These are phyloP conservation scores for Cyclargus thomasi DNA, from an alignment of 1,140 invertebrate species.

Conservation along the genomic window DNA sequence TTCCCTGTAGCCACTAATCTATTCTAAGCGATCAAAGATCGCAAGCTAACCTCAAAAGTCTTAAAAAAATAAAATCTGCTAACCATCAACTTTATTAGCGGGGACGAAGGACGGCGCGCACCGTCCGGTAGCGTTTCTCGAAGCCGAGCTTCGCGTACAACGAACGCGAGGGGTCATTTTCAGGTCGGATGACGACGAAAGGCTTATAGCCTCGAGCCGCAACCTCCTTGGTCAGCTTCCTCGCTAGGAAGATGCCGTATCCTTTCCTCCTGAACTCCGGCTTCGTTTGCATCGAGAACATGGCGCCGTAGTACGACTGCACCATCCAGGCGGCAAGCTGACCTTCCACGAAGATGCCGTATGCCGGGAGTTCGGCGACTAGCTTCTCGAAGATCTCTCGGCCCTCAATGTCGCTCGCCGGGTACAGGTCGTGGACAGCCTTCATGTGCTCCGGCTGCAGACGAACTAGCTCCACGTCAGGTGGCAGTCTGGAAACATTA, in stretches of 20 bases:
- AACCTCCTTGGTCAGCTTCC: slow-evolving; percentile 80
- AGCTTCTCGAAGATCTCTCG: slow-evolving; percentile 87
- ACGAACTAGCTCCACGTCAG: slow-evolving; percentile 81
- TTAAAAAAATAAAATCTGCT: slow-evolving; percentile 76
- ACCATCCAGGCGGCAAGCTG: slow-evolving; percentile 89
- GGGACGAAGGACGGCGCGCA: slow-evolving; percentile 84
- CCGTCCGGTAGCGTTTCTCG: slow-evolving; percentile 84
- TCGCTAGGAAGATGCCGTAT: slow-evolving; percentile 81
- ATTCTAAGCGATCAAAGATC: slow-evolving; percentile 70
- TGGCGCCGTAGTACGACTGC: slow-evolving; percentile 90
- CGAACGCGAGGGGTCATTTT: slow-evolving; percentile 87
- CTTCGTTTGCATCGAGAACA: slow-evolving; percentile 93
- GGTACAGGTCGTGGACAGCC: slow-evolving; percentile 88
- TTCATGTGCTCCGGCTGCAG: slow-evolving; percentile 84
- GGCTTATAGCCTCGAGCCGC: slow-evolving; percentile 85
- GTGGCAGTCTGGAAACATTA: slow-evolving; percentile 68
- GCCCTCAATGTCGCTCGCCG: slow-evolving; percentile 89
- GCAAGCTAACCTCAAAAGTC: slow-evolving; percentile 74
- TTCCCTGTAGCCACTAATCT: slow-evolving; percentile 62
- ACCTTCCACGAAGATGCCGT: slow-evolving; percentile 84
- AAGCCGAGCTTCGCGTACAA: slow-evolving; percentile 88
- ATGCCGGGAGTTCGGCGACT: slow-evolving; percentile 83
- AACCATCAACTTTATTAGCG: slow-evolving; percentile 67
- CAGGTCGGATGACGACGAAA: slow-evolving; percentile 89
- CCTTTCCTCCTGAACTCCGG: slow-evolving; percentile 88